A percentile compares a stretch with the other conserved stretches of the same genome.
Evolutionary conservation across 2,113 vertebrate genomes (phyloP).

Genomic region (Zootoca vivipara): DNA sequence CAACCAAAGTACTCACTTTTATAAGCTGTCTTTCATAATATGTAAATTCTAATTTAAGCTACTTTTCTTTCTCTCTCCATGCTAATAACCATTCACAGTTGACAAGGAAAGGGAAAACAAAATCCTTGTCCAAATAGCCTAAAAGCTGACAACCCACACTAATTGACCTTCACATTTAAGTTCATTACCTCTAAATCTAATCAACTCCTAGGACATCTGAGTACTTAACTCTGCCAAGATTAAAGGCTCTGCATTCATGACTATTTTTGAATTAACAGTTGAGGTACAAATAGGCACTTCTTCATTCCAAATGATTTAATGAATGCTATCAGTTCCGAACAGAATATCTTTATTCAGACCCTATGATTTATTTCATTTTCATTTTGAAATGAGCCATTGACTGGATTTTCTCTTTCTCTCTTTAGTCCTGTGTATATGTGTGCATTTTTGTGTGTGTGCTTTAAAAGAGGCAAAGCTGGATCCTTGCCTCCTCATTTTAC

Average conservation of each 20-base stretch:
- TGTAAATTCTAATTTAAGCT: conserved; percentile 8
- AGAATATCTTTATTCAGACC: conserved; percentile 24
- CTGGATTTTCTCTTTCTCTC: conserved; percentile 28
- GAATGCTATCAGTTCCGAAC: conserved; percentile 28
- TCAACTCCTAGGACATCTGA: conserved; percentile 42
- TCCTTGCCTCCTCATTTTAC: conserved; percentile 7
- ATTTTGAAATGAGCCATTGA: conserved; percentile 3
- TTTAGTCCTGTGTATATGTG: neutral
- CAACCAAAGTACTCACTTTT: neutral
- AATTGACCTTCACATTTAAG: conserved; percentile 46
- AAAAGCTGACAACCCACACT: conserved; percentile 6
- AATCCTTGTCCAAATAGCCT: conserved; percentile 18
- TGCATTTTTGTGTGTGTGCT: neutral
- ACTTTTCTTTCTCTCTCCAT: conserved; percentile 5
- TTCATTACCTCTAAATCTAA: conserved; percentile 53
- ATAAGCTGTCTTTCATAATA: conserved; percentile 9
- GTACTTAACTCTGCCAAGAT: conserved; percentile 41
- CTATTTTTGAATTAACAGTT: conserved; percentile 50
- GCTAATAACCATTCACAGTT: neutral
- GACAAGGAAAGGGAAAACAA: conserved; percentile 26
- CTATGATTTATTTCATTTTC: conserved; percentile 7
- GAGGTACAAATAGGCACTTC: conserved; percentile 11
- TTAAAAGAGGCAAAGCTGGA: neutral
- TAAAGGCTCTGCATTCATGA: conserved; percentile 39
- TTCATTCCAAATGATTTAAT: conserved; percentile 38